Conservation (phyloP, 2,888 invertebrate species). For the Rhingia campestris region DNA sequence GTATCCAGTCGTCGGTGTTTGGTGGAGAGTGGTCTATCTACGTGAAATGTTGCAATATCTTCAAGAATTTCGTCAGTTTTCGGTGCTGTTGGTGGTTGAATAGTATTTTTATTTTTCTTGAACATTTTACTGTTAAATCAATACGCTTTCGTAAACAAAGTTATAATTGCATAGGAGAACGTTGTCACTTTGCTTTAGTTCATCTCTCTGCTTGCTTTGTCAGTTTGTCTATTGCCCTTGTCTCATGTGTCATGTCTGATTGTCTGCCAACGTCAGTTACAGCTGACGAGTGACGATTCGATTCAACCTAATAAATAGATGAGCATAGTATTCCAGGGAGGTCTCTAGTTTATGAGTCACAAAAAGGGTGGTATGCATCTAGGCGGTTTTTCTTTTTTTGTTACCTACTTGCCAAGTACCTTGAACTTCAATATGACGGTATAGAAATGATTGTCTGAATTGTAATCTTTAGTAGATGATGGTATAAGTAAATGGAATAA, state of each 20-base stretch:
- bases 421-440: too few species aligned
- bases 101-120: constrained; percentile 73
- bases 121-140: constrained; percentile 61
- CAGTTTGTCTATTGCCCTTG: too few species aligned
- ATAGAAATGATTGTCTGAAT: too few species aligned
- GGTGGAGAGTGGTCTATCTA: constrained; percentile 65
- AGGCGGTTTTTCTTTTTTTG: too few species aligned
- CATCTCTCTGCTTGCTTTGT: too few species aligned
- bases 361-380: too few species aligned
- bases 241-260: too few species aligned
- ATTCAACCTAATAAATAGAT: constrained; percentile 1
- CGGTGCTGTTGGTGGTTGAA: constrained; percentile 78
- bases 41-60: constrained; percentile 80
- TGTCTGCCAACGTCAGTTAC: background rate
- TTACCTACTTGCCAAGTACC: too few species aligned
- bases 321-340: background rate
- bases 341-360: background rate
- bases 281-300: background rate
- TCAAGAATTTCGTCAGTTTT: constrained; percentile 79
- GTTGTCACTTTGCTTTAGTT: too few species aligned
- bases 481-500: too few species aligned
- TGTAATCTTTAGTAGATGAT: too few species aligned
- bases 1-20: constrained; percentile 62
- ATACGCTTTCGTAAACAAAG: background rate
- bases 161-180: too few species aligned